Evolutionary conservation across 1,140 invertebrate species (phyloP).

Genomic region (Carcinoscorpius rotundicauda): DNA sequence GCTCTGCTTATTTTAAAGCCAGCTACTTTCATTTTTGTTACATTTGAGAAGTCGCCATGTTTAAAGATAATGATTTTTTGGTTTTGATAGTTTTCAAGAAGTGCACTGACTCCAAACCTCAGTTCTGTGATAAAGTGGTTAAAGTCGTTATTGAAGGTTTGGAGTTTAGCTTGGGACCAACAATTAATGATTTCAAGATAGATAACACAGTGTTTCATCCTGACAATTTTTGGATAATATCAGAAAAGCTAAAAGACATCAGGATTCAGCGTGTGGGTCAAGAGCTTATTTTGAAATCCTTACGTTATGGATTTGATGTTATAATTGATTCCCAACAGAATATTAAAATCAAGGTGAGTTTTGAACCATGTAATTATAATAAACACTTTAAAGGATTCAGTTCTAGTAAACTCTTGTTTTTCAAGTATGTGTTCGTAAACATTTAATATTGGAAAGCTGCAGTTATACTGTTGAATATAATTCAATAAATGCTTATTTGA

Average conservation of each 20-base stretch:
- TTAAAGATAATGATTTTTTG: too few species aligned
- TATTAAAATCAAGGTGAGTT: slow-evolving; percentile 50
- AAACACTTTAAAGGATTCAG: too few species aligned
- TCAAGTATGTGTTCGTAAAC: too few species aligned
- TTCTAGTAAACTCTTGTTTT: too few species aligned
- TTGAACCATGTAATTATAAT: background rate
- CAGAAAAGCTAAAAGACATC: slow-evolving; percentile 42
- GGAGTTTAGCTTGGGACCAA: slow-evolving; percentile 9
- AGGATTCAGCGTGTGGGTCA: slow-evolving; percentile 52
- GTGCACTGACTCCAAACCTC: slow-evolving; percentile 34
- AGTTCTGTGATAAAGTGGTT: slow-evolving; percentile 6
- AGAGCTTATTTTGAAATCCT: slow-evolving; percentile 49
- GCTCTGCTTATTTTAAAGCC: too few species aligned
- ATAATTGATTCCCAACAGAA: slow-evolving; percentile 52
- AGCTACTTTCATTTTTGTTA: too few species aligned
- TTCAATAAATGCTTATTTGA: too few species aligned
- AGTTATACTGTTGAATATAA: too few species aligned
- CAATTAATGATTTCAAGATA: slow-evolving; percentile 6
- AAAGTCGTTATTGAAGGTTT: slow-evolving; percentile 8
- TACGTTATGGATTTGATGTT: slow-evolving; percentile 55
- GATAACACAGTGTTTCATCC: slow-evolving; percentile 4
- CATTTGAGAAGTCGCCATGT: too few species aligned
- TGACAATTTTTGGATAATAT: slow-evolving; percentile 40
- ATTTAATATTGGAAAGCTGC: too few species aligned
- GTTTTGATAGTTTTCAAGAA: slow-evolving; percentile 47